Conservation (phyloP, 2,797 vertebrate genomes). For the Pygocentrus nattereri region DNA sequence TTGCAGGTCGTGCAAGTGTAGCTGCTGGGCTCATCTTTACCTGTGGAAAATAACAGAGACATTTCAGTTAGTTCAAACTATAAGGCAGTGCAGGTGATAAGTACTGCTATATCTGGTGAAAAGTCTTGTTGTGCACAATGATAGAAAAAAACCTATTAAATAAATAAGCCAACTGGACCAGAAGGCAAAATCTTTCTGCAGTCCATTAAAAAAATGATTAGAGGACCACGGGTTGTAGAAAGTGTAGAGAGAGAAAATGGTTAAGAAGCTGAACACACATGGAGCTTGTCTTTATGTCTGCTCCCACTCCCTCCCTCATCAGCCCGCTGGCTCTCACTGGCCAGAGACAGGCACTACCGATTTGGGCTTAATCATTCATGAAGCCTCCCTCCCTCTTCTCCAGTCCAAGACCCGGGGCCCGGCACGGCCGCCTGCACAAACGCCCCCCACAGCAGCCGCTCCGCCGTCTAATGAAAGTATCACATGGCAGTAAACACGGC, state of each 20-base stretch:
- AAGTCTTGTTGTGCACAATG: slow-evolving; percentile 2
- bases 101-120: slow-evolving; percentile 10
- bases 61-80: slow-evolving; percentile 62
- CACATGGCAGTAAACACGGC: slow-evolving; percentile 58
- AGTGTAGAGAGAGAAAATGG: slow-evolving; percentile 35
- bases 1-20: slow-evolving; percentile 99
- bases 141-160: background rate
- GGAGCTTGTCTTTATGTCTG: slow-evolving; percentile 34
- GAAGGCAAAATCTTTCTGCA: slow-evolving; percentile 25
- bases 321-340: slow-evolving; percentile 32
- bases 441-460: slow-evolving; percentile 41
- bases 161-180: slow-evolving; percentile 23
- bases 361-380: slow-evolving; percentile 63
- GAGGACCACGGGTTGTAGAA: slow-evolving; percentile 19
- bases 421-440: slow-evolving; percentile 40
- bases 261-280: slow-evolving; percentile 35
- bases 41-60: slow-evolving; percentile 85
- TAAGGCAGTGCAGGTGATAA: slow-evolving; percentile 14
- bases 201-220: slow-evolving; percentile 41
- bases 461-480: slow-evolving; percentile 55
- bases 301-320: slow-evolving; percentile 38
- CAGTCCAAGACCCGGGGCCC: slow-evolving; percentile 25
- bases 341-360: slow-evolving; percentile 44
- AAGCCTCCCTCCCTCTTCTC: slow-evolving; percentile 42
- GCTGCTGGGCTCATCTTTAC: slow-evolving; percentile 99